Percentiles rank a stretch among this genome's conserved stretches.
Conservation (phyloP, 2,113 vertebrate species). For the Pelodiscus sinensis region DNA sequence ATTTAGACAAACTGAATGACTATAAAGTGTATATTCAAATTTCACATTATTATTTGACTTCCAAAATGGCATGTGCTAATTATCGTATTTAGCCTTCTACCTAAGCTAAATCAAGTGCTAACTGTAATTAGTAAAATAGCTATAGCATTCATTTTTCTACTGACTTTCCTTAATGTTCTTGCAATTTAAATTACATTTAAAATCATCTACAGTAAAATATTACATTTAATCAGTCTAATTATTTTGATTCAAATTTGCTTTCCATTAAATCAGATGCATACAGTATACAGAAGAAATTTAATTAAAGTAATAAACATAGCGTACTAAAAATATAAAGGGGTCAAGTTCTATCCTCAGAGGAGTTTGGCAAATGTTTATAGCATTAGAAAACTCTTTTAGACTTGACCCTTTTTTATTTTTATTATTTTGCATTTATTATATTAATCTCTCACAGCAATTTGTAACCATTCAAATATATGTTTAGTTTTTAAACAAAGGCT, state of each 20-base stretch:
- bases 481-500: neutral
- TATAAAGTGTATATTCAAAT: neutral
- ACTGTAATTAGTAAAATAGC: neutral
- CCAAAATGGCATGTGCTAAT: neutral
- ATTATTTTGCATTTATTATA: neutral
- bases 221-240: conserved; percentile 12
- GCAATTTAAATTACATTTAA: conserved; percentile 10
- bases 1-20: neutral
- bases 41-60: neutral
- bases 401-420: neutral
- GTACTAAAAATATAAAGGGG: neutral
- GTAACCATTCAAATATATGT: neutral
- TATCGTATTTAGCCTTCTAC: neutral
- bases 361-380: conserved; percentile 1
- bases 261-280: conserved; percentile 1
- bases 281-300: neutral
- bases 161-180: neutral
- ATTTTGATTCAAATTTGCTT: conserved; percentile 17
- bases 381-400: neutral
- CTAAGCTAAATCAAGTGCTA: neutral
- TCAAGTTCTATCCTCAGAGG: neutral
- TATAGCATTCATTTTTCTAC: neutral
- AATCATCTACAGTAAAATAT: neutral
- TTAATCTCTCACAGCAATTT: neutral
- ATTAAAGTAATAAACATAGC: neutral